These are phyloP conservation scores for Etheostoma perlongum DNA, from an alignment of 2,797 vertebrate genomes.

Conservation along the genomic window DNA sequence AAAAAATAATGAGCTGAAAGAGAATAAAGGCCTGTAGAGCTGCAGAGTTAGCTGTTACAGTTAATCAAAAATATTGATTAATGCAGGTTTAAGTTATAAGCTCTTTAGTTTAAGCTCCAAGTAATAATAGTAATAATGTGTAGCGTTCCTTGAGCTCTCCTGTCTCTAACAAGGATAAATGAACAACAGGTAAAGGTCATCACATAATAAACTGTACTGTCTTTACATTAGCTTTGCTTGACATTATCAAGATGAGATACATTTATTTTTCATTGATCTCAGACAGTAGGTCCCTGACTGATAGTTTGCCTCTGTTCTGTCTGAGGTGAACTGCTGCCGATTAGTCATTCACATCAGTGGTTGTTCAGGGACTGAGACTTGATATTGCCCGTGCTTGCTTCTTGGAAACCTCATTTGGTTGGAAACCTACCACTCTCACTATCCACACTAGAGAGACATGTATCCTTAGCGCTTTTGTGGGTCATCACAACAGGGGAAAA, in stretches of 20 bases:
- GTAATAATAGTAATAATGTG: neutral
- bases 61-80: neutral
- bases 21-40: neutral
- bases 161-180: slow-evolving; percentile 67
- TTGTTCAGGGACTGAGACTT: slow-evolving; percentile 41
- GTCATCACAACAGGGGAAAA: slow-evolving; percentile 26
- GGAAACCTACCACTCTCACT: slow-evolving; percentile 46
- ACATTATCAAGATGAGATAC: slow-evolving; percentile 71
- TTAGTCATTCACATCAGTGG: slow-evolving; percentile 30
- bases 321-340: slow-evolving; percentile 28
- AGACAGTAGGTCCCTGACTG: slow-evolving; percentile 52
- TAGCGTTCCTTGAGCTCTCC: neutral
- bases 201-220: slow-evolving; percentile 74
- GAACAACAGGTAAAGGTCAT: slow-evolving; percentile 73
- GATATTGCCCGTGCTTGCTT: slow-evolving; percentile 31
- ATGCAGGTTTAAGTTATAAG: slow-evolving; percentile 4
- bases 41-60: neutral
- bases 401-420: slow-evolving; percentile 42
- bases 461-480: slow-evolving; percentile 50
- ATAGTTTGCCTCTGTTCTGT: slow-evolving; percentile 28
- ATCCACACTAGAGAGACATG: slow-evolving; percentile 14
- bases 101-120: neutral
- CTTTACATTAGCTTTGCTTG: slow-evolving; percentile 64
- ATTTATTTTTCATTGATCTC: slow-evolving; percentile 76
- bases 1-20: neutral